Evolutionary conservation across 2,113 vertebrate genomes (phyloP), one percentile per base, ranked within the genome.

Genomic region (Picathartes gymnocephalus): DNA sequence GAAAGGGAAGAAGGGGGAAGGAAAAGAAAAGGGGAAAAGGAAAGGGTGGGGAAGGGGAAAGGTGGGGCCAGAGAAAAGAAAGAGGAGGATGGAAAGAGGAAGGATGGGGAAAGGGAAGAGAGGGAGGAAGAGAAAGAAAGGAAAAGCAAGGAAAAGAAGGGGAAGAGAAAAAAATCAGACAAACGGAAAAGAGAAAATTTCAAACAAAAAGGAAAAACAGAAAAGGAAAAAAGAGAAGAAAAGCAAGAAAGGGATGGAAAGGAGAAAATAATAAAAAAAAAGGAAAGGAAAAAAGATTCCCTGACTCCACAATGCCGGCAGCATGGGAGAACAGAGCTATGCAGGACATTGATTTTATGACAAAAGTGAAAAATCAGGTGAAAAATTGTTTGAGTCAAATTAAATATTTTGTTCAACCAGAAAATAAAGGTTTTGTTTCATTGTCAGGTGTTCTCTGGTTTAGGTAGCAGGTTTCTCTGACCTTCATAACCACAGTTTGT

Each of bases 351-450:
- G 96, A 96, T 97, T 97, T 95, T 95, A 76, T 95, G 96, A 81
- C 94, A 89, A 57, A 93, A 91, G 83, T 60, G 94, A 96, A 97
- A 94, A 95, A 97, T 90, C 96, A 96, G 94, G 86, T 94, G 95
- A 96, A 96, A 97, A 95, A 81, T 86, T 61, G 86, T 83, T 86
- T 42, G 60, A 90, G 88, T 96, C 86, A 77, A 96, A 95, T 94
- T 88, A 96, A 94, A 94, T 93, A 70, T 84, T 96, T 95, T 94
- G 88, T 64, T 97, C 94, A 92, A 88, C 16, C 94, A 91, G 95
- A 97, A 92, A 95, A 95, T 88, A 86, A 96, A 93, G 86, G 91
- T 8, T 93, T 93, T 80, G 80, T 86, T 86, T 74, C 83, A n/a
- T 78, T 90, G 95, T 60, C 92, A 97, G 72, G n/a, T 77, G 62